Conservation (phyloP, 1,140 invertebrate genomes). For the Anoplophora glabripennis region DNA sequence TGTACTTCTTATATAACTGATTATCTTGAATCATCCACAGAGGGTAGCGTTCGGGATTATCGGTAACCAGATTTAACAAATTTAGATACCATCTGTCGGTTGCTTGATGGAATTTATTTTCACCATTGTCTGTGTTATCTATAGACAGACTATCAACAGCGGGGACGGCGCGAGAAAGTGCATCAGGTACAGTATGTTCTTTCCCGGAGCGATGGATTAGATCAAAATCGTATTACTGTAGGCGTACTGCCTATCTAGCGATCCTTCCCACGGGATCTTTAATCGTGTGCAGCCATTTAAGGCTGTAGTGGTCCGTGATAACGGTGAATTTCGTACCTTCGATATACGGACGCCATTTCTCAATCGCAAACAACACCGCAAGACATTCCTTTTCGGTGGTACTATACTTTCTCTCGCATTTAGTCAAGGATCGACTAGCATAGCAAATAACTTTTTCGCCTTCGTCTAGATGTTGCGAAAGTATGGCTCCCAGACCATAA, state of each 20-base stretch:
- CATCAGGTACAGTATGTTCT: slow-evolving; percentile 40
- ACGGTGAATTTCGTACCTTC: slow-evolving; percentile 45
- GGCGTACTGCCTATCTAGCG: slow-evolving; percentile 47
- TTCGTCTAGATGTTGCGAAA: slow-evolving; percentile 31
- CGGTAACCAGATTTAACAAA: background rate
- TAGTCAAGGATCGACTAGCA: slow-evolving; percentile 43
- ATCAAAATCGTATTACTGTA: slow-evolving; percentile 47
- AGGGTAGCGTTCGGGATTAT: background rate
- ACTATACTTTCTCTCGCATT: slow-evolving; percentile 48
- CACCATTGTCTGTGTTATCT: no score
- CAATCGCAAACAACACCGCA: slow-evolving; percentile 47
- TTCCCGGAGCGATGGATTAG: slow-evolving; percentile 41
- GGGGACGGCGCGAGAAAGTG: slow-evolving; percentile 19
- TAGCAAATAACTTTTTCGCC: slow-evolving; percentile 44
- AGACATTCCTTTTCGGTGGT: slow-evolving; percentile 49
- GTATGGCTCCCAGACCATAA: slow-evolving; percentile 34
- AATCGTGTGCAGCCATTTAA: slow-evolving; percentile 47
- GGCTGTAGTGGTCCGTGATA: slow-evolving; percentile 48
- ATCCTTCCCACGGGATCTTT: slow-evolving; percentile 47
- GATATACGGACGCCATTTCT: slow-evolving; percentile 44
- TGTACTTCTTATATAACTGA: background rate
- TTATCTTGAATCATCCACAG: background rate
- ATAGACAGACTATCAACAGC: no score
- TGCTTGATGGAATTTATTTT: no score
- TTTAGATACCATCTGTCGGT: background rate